Evolutionary conservation across 2,888 invertebrate genomes (phyloP), one percentile per base, ranked within the genome.

Genomic region (Acanthosepion lycidas): DNA sequence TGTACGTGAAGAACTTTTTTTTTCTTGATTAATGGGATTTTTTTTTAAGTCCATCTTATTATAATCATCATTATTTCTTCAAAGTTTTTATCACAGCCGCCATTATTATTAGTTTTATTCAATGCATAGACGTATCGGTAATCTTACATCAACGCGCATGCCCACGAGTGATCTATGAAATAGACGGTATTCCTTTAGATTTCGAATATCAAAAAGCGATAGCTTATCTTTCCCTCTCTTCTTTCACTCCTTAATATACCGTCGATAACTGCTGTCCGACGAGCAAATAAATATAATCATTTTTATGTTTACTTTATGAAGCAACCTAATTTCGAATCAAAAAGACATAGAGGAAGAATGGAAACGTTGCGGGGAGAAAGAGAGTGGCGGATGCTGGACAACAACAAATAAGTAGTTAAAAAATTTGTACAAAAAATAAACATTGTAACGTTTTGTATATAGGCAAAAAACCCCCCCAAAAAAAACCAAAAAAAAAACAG

Each of bases 281-380:
- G n/a, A n/a, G 78, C 78, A n/a, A 78, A 78, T 78, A n/a, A n/a
- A 78, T 78, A 78, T n/a, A n/a, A 78, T 78, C n/a, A 78, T 28
- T n/a, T 78, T 78, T n/a, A 78, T 78, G n/a, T 78, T 78, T 78
- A 78, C 78, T 78, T 78, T n/a, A 78, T 78, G 18, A 78, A n/a
- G 78, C 78, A 78, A 12, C n/a, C 12, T 78, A 78, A 78, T 78
- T 78, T 78, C 18, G n/a, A 78, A 78, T 78, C 8, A 78, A n/a
- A 59, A 20, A 78, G 78, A 26, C 8, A 28, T 6, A 64, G 28
- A 9, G 28, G 28, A 9, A 28, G n/a, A 28, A 42, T 42, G 42
- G 42, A 42, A 42, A 42, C 42, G 42, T 42, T 42, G 42, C 8
- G 12, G n/a, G n/a, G 78, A 78, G 8, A 78, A 12, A 6, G 28